Evolutionary conservation across 2,888 invertebrate genomes (phyloP), one percentile per base, ranked within the genome.

Genomic region (Himalopsyche anomala): DNA sequence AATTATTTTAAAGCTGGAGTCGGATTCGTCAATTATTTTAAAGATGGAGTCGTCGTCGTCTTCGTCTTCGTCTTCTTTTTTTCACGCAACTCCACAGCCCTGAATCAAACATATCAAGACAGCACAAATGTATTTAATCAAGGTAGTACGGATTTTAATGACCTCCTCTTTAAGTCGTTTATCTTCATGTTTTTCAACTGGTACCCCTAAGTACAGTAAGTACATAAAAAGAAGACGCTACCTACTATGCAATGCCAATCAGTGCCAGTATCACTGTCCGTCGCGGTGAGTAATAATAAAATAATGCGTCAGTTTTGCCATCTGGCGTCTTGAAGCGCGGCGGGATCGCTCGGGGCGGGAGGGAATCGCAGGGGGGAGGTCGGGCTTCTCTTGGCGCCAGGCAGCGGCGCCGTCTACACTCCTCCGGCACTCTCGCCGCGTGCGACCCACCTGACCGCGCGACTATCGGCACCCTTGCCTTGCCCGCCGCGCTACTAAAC

Each of bases 351-450:
- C 12, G 28, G 74, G 2, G 74, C 28, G 74, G 74, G 74, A 74
- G 74, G 74, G 74, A 74, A 74, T 74, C 74, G 74, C 74, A 74
- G 74, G 74, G 74, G 74, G 74, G 51, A 51, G 36, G 74, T 19
- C 74, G 74, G 74, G 74, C 36, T 38, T 38, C 74, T 74, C 74
- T 74, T 74, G 74, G 74, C 74, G 74, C 74, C 74, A 74, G 38
- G 74, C 74, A 74, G 74, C 74, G 74, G 74, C 74, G 74, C 74
- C 74, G 74, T 74, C 74, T 74, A 36, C 74, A 38, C 74, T 74
- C 74, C 74, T 74, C 74, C 74, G 74, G 74, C 74, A 74, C 74
- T 74, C 74, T 74, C 74, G 69, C 69, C 69, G 69, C 69, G 74
- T 74, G 74, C 74, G 74, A 74, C 74, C 74, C 36, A 74, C 74